phyloP scores from a whole-genome alignment of 2,888 invertebrate genomes.

The Mimas tiliae region DNA sequence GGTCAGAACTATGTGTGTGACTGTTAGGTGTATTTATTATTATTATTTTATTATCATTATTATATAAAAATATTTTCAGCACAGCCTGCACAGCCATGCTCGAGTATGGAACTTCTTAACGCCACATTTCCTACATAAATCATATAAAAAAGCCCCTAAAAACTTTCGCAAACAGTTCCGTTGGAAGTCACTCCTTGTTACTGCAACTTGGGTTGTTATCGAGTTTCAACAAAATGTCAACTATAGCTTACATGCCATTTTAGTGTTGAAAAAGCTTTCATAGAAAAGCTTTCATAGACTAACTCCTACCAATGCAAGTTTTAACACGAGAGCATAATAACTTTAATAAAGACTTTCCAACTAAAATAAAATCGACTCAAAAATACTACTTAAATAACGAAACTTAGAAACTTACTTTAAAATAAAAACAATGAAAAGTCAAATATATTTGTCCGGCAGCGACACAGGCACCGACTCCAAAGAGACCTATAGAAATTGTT shows the following conservation, averaged over 20 bases:
- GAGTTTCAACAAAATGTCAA: slow-evolving; percentile 20
- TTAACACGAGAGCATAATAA: neutral
- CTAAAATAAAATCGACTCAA: neutral
- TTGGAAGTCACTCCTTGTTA: slow-evolving; percentile 26
- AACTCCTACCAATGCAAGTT: neutral
- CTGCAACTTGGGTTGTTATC: slow-evolving; percentile 31
- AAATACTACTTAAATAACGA: too few relatives aligned
- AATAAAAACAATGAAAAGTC: too few relatives aligned
- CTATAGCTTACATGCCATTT: slow-evolving; percentile 2
- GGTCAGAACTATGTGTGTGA: too few relatives aligned
- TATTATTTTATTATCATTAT: too few relatives aligned
- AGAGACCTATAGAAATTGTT: too few relatives aligned
- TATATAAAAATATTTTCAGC: too few relatives aligned
- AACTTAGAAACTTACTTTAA: too few relatives aligned
- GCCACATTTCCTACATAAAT: neutral
- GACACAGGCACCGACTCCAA: too few relatives aligned
- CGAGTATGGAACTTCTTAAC: neutral
- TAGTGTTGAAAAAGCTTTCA: neutral
- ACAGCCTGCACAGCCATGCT: neutral
- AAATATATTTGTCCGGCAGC: too few relatives aligned
- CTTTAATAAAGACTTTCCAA: too few relatives aligned
- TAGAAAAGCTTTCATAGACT: neutral
- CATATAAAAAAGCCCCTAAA: neutral
- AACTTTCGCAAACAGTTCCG: slow-evolving; percentile 17
- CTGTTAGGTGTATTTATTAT: too few relatives aligned